These are phyloP conservation scores for Perca schrenkii DNA, from an alignment of 2,113 vertebrate species.

Conservation along the genomic window DNA sequence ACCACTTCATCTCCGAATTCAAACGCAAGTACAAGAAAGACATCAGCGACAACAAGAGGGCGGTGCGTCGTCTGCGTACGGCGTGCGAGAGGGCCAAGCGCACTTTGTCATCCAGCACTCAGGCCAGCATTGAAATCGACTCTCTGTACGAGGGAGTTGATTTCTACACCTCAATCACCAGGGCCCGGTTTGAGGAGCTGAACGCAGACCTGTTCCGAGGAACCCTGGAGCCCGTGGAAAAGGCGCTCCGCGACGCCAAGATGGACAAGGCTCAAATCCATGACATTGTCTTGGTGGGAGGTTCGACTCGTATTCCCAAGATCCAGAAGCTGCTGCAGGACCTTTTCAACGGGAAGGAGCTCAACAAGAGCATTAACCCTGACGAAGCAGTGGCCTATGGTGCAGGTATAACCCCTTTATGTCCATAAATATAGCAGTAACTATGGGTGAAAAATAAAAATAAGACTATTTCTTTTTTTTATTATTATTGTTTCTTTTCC, in stretches of 20 bases:
- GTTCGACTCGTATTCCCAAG: slow-evolving; percentile 83
- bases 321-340: slow-evolving; percentile 83
- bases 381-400: slow-evolving; percentile 84
- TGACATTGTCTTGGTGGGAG: slow-evolving; percentile 79
- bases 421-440: neutral
- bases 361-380: slow-evolving; percentile 82
- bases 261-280: slow-evolving; percentile 81
- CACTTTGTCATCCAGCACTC: slow-evolving; percentile 85
- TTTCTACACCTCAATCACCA: slow-evolving; percentile 96
- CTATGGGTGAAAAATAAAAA: too few species aligned
- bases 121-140: slow-evolving; percentile 87
- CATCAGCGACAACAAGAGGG: slow-evolving; percentile 84
- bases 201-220: slow-evolving; percentile 85
- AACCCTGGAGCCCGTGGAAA: slow-evolving; percentile 83
- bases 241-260: slow-evolving; percentile 80
- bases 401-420: slow-evolving; percentile 71
- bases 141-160: slow-evolving; percentile 93
- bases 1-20: slow-evolving; percentile 84
- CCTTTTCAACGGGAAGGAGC: slow-evolving; percentile 83
- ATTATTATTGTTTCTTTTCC: too few species aligned
- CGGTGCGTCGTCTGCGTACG: slow-evolving; percentile 81
- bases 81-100: slow-evolving; percentile 85
- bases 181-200: slow-evolving; percentile 94
- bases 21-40: slow-evolving; percentile 86
- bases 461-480: too few species aligned